Conservation (phyloP, 2,113 vertebrate species). For the Tapirus terrestris region DNA sequence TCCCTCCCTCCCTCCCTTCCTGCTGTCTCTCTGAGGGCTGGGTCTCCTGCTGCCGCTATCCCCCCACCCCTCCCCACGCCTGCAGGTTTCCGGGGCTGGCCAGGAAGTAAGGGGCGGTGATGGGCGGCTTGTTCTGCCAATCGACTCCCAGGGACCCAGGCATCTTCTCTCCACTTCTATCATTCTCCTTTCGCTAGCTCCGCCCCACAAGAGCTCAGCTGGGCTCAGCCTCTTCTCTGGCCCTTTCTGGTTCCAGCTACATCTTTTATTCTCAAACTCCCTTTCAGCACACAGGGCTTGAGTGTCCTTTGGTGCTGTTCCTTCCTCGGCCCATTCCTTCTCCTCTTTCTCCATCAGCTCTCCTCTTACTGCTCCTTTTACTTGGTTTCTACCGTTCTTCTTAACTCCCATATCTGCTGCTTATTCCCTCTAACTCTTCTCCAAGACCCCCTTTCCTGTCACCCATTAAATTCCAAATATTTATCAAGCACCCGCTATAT, state of each 20-base stretch:
- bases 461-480: background rate
- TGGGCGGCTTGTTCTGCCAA: conserved; percentile 60
- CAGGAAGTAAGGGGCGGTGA: conserved; percentile 80
- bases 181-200: background rate
- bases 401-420: background rate
- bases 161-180: background rate
- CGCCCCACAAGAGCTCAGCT: background rate
- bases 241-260: background rate
- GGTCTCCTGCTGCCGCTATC: conserved; percentile 76
- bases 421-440: background rate
- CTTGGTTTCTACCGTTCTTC: background rate
- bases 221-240: background rate
- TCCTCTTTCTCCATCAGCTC: background rate
- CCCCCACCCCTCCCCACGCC: conserved; percentile 57
- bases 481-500: background rate
- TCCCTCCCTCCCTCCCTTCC: conserved; percentile 70
- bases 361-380: background rate
- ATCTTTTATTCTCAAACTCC: background rate
- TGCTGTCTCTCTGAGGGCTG: conserved; percentile 67
- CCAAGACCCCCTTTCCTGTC: background rate
- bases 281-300: background rate
- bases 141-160: background rate
- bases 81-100: conserved; percentile 76
- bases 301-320: background rate
- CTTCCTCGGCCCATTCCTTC: background rate